Percentiles rank a stretch among this genome's conserved stretches.
Evolutionary conservation across 1,140 invertebrate species (phyloP).

Genomic region (Marisa cornuarietis): DNA sequence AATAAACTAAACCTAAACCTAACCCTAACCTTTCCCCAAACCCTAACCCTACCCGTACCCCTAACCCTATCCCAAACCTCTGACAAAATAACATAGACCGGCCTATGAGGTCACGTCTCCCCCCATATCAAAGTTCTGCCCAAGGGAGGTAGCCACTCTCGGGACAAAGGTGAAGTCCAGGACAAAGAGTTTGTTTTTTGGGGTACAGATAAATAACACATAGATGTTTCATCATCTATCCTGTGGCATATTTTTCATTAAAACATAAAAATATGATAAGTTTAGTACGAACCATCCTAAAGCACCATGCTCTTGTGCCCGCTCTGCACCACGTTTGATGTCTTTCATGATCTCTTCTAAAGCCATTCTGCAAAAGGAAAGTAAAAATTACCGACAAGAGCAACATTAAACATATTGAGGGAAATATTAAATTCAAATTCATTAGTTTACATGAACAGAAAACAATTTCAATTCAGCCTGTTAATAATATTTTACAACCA

Average conservation of each 20-base stretch:
- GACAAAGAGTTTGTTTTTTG: no score
- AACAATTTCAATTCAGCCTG: neutral
- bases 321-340: constrained; percentile 57
- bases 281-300: constrained; percentile 51
- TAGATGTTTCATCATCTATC: no score
- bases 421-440: neutral
- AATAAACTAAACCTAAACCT: no score
- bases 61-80: no score
- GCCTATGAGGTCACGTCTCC: no score
- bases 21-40: no score
- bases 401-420: neutral
- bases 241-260: no score
- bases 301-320: constrained; percentile 57
- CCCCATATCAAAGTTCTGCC: no score
- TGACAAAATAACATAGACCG: no score
- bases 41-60: no score
- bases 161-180: neutral
- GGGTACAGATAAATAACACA: no score
- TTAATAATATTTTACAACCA: neutral
- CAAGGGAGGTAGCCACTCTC: neutral
- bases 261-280: no score
- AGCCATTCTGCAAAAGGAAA: constrained; percentile 35
- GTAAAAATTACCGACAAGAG: constrained; percentile 38
- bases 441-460: neutral
- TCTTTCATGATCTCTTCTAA: constrained; percentile 61